Percentiles rank a stretch among this genome's conserved stretches.
Evolutionary conservation across 2,797 vertebrate species (phyloP).

Genomic region (Cynodonichthys magdalenae): DNA sequence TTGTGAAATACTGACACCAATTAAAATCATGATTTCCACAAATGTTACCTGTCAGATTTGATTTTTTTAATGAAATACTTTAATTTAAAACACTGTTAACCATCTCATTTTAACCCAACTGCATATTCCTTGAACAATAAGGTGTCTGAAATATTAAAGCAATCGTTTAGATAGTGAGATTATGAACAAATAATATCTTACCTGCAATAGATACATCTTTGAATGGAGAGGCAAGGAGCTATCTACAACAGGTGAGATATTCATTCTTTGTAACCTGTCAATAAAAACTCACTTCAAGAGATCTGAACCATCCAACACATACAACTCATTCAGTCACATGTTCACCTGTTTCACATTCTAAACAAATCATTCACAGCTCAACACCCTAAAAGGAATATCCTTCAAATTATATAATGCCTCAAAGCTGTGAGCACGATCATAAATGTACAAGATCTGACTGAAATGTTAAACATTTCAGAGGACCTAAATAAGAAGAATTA

Average conservation of each 20-base stretch:
- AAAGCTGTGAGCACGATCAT: no score
- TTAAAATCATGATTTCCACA: slow-evolving; percentile 61
- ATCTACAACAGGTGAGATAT: no score
- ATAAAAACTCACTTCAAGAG: no score
- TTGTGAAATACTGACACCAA: slow-evolving; percentile 69
- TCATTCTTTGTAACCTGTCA: no score
- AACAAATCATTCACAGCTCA: slow-evolving; percentile 15
- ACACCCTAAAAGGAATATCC: slow-evolving; percentile 1
- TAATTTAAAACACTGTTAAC: background rate
- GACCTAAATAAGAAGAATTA: slow-evolving; percentile 5
- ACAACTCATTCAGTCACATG: slow-evolving; percentile 17
- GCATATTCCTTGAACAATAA: no score
- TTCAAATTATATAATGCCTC: slow-evolving; percentile 2
- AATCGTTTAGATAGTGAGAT: no score
- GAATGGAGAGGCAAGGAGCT: no score
- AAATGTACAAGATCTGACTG: background rate
- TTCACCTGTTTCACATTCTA: background rate
- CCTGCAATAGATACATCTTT: no score
- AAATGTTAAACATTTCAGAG: slow-evolving; percentile 38
- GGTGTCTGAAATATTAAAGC: no score
- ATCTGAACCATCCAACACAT: background rate
- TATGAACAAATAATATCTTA: no score
- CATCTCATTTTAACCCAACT: slow-evolving; percentile 8
- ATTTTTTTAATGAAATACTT: slow-evolving; percentile 27
- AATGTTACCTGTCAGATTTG: slow-evolving; percentile 32